A percentile compares a stretch with the other conserved stretches of the same genome.
Evolutionary conservation across 2,797 vertebrate genomes (phyloP).

Genomic region (Eremophila alpestris): DNA sequence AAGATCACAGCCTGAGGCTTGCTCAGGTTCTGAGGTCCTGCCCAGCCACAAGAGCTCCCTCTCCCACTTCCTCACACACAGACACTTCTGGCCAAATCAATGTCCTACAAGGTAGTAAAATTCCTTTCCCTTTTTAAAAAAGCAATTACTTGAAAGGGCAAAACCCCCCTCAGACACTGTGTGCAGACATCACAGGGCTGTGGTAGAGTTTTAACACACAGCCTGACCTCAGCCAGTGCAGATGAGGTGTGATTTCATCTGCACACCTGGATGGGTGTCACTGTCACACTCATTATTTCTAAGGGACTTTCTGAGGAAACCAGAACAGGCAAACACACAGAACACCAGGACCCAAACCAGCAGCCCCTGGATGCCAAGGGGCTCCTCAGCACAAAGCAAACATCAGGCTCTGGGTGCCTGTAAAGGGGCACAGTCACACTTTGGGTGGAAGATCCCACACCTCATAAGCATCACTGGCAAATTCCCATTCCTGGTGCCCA

Average conservation of each 20-base stretch:
- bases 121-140: neutral
- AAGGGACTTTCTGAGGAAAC: neutral
- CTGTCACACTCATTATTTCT: accelerated
- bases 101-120: neutral
- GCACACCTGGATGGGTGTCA: neutral
- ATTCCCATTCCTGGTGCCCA: neutral
- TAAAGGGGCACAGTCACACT: neutral
- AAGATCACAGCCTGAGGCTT: neutral
- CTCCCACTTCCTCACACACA: neutral
- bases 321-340: neutral
- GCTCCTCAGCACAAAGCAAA: neutral
- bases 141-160: neutral
- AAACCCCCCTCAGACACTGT: neutral
- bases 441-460: neutral
- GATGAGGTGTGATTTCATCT: neutral
- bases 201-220: neutral
- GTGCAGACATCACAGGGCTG: neutral
- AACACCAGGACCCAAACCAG: neutral
- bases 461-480: neutral
- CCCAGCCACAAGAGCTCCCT: neutral
- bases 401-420: neutral
- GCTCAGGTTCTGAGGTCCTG: neutral
- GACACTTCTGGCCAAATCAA: neutral
- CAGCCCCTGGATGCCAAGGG: neutral
- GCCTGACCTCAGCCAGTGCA: neutral